Percentiles rank a stretch among this genome's conserved stretches.
phyloP scores from a whole-genome alignment of 2,888 invertebrate species.

The Danaus chrysippus region DNA sequence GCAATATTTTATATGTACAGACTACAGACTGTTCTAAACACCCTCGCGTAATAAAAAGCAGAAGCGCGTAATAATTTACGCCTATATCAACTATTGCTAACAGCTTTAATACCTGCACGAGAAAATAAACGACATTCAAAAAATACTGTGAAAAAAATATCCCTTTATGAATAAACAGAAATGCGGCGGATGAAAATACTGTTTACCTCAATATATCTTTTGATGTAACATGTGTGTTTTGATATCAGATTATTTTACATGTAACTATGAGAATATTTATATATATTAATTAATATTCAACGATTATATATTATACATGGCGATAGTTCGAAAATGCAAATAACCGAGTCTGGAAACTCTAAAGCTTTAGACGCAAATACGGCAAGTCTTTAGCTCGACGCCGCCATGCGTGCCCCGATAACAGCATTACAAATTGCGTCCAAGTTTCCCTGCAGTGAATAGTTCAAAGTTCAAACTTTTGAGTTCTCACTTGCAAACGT shows the following conservation, averaged over 20 bases:
- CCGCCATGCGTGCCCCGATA: slow-evolving; percentile 50
- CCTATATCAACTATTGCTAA: slow-evolving; percentile 22
- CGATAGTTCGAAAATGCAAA: background rate
- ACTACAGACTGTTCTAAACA: slow-evolving; percentile 21
- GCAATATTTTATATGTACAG: slow-evolving; percentile 26
- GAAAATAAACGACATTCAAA: slow-evolving; percentile 1
- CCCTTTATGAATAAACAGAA: slow-evolving; percentile 1
- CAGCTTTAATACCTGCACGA: slow-evolving; percentile 18
- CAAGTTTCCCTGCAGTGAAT: slow-evolving; percentile 73
- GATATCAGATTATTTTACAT: background rate
- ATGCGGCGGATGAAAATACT: background rate
- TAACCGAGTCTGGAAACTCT: slow-evolving; percentile 15
- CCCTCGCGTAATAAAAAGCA: slow-evolving; percentile 28
- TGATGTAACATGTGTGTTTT: background rate
- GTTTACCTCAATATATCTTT: background rate
- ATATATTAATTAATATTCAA: background rate
- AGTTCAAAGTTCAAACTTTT: slow-evolving; percentile 70
- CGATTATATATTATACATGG: background rate
- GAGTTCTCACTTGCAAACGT: slow-evolving; percentile 66
- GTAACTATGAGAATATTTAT: background rate
- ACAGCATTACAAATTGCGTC: slow-evolving; percentile 74
- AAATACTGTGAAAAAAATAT: background rate
- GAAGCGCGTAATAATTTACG: slow-evolving; percentile 27
- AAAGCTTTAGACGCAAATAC: slow-evolving; percentile 25
- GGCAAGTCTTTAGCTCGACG: slow-evolving; percentile 33